Base-by-base conservation (phyloP, 2,888 invertebrate species). In the Julus scandinavius region DNA sequence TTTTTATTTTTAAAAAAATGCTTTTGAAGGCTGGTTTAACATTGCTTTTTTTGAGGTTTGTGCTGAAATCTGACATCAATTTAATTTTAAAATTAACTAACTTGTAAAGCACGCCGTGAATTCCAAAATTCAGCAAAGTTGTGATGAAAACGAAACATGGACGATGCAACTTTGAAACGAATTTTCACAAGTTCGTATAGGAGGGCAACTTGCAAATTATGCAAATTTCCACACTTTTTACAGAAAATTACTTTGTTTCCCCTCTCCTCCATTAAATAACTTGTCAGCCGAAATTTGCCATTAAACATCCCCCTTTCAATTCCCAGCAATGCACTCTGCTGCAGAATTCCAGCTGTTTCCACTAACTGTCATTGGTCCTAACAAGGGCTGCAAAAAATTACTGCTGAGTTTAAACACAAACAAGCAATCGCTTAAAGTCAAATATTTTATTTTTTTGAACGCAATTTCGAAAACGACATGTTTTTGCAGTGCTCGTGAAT, bases 311-410 rank as follows among this genome's bases (percentile, higher is more conserved):
- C 29, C 80, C 80, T 80, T 80, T 80, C 80, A 80, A 80, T 80
- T 80, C 72, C 72, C 72, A 11, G 72, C 72, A 72, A 72, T n/a
- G 72, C 72, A 72, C 72, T 80, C 80, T 80, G 0, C 80, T 38
- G 80, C 80, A 80, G 80, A 80, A 80, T 80, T 80, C 80, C 80
- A 80, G 80, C 80, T 80, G 80, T 80, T 80, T 80, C 80, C 80
- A 80, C 38, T 80, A 80, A 80, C 80, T 80, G 80, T 80, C 80
- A 38, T 80, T 80, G 80, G 80, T 80, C 80, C 80, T 80, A 80
- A 11, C 38, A 9, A 38, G 29, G 80, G 3, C 80, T 80, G 80
- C 80, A 80, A 80, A 80, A 80, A 80, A 38, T 80, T 38, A 80
- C 38, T 80, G 80, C 80, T 38, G 80, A 80, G 80, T 80, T 80